These are phyloP conservation scores for Ormyrus thymus DNA, from an alignment of 2,888 invertebrate species.

Conservation along the genomic window DNA sequence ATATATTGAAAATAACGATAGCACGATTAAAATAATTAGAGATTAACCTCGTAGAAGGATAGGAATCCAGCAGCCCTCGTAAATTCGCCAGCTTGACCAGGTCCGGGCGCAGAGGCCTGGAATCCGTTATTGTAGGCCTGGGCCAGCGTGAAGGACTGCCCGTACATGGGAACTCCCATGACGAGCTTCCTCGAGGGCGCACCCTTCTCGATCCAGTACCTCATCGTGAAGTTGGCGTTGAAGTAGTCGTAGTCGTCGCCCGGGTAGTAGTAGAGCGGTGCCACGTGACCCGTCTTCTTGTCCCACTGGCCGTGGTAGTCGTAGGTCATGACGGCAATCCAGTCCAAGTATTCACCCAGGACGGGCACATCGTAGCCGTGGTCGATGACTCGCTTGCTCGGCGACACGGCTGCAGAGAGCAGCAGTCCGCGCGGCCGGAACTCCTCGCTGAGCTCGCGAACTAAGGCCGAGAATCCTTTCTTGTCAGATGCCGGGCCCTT, in stretches of 20 bases:
- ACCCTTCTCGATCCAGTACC: conserved; percentile 90
- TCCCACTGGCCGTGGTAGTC: conserved; percentile 94
- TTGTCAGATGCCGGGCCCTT: conserved; percentile 91
- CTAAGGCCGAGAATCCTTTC: conserved; percentile 84
- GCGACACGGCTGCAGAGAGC: conserved; percentile 88
- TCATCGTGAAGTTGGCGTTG: conserved; percentile 88
- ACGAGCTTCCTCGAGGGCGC: conserved; percentile 86
- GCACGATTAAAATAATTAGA: neutral
- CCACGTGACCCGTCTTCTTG: conserved; percentile 90
- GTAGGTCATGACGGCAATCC: conserved; percentile 93
- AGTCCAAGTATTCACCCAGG: conserved; percentile 84
- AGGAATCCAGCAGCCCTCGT: conserved; percentile 89
- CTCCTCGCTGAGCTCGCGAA: conserved; percentile 83
- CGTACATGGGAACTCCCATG: conserved; percentile 91
- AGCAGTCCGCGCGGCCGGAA: conserved; percentile 82
- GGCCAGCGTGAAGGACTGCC: conserved; percentile 84
- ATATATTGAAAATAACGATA: too few relatives aligned
- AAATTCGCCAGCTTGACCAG: conserved; percentile 86
- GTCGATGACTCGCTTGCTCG: conserved; percentile 89
- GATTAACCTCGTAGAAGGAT: conserved; percentile 83
- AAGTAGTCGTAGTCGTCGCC: conserved; percentile 87
- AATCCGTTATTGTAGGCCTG: conserved; percentile 75
- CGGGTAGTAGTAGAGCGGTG: conserved; percentile 87
- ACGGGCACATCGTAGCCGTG: conserved; percentile 86
- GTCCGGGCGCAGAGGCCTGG: conserved; percentile 82